phyloP scores from a whole-genome alignment of 2,113 vertebrate species.

The Toxostoma redivivum region DNA sequence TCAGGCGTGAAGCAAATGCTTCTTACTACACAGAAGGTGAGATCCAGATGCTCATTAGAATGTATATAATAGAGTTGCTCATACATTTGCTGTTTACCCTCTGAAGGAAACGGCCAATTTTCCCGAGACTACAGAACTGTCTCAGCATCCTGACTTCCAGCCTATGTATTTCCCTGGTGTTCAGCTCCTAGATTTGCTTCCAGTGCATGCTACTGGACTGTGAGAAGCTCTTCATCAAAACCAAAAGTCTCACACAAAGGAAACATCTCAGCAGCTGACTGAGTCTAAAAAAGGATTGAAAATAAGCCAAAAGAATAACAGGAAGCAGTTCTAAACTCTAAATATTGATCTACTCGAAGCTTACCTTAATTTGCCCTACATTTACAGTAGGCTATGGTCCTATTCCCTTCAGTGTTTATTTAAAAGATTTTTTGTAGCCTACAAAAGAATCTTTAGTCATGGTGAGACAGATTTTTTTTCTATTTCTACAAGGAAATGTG shows the following conservation, averaged over 20 bases:
- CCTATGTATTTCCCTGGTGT: background rate
- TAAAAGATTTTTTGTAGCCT: background rate
- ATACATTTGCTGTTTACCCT: background rate
- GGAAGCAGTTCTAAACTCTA: constrained; percentile 23
- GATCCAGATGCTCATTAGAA: background rate
- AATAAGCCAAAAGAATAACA: constrained; percentile 20
- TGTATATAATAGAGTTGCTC: background rate
- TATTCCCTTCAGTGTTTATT: background rate
- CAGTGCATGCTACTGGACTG: background rate
- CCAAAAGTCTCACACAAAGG: background rate
- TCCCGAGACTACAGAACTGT: background rate
- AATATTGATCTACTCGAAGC: background rate
- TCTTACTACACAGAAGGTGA: background rate
- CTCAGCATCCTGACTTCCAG: background rate
- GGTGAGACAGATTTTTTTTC: background rate
- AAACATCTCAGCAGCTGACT: constrained; percentile 2
- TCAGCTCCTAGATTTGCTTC: background rate
- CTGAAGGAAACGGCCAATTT: background rate
- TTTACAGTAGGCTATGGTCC: background rate
- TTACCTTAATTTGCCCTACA: background rate
- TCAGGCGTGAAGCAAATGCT: background rate
- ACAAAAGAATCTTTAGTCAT: background rate
- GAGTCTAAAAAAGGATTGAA: background rate
- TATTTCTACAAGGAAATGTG: background rate
- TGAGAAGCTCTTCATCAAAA: background rate